Evolutionary conservation across 2,888 invertebrate genomes (phyloP), one percentile per base, ranked within the genome.

Genomic region (Drosophila kanekoi): DNA sequence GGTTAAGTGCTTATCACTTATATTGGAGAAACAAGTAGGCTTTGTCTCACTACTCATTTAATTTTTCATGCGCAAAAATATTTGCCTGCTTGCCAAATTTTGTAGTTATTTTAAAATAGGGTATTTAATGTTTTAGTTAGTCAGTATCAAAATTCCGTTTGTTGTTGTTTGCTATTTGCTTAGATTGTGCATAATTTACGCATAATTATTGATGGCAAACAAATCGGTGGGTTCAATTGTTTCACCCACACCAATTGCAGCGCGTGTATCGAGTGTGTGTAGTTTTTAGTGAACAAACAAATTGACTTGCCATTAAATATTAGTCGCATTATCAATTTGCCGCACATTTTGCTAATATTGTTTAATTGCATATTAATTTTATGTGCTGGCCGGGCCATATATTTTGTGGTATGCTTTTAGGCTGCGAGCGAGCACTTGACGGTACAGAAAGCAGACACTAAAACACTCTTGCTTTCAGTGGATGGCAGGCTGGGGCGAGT

Each of bases 351-450:
- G 72, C 77, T 76, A 87, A 84, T 84, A 77, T 81, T 68, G 74
- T 80, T 78, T 82, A 82, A 87, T 84, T 87, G 78, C 80, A 73
- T 85, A 84, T 87, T 87, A 76, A 87, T 87, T 82, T 80, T 80
- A 66, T 72, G 58, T 51, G 57, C 41, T 37, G 32, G 41, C 35
- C 28, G 37, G 59, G 38, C 40, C 23, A 74, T 78, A 32, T 75
- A 75, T 72, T 66, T 57, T 66, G 52, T 58, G 52, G 72, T 61
- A 80, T 68, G 81, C 86, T 81, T 78, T 81, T 80, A 85, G 72
- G 41, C 59, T 43, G 49, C 48, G 56, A 63, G 52, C 49, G 58
- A 62, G 63, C 79, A 74, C 74, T 84, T 79, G 84, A 81, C 79
- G 74, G 77, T 53, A 59, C 60, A 47, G 69, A 58, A 59, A 49